These are phyloP conservation scores for Accipiter virgatus DNA, from an alignment of 2,113 vertebrate genomes.

Conservation along the genomic window DNA sequence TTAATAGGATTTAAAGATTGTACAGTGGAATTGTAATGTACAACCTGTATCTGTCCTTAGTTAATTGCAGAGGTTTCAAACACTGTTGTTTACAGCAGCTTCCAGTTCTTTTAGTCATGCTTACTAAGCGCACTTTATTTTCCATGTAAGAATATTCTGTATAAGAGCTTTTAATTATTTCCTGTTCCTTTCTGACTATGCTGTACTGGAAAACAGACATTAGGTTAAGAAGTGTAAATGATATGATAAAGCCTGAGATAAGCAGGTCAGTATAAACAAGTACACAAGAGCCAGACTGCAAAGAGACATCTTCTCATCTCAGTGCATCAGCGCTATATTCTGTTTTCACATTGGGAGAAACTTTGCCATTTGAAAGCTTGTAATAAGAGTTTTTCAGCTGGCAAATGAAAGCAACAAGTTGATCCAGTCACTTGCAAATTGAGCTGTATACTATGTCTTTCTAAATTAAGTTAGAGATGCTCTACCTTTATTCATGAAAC, in stretches of 20 bases:
- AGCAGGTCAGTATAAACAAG: neutral
- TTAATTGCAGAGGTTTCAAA: neutral
- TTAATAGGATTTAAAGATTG: neutral
- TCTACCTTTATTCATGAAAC: neutral
- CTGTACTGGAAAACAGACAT: neutral
- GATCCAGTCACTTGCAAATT: neutral
- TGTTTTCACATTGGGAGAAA: neutral
- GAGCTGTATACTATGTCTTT: neutral
- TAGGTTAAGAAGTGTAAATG: neutral
- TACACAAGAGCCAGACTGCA: neutral
- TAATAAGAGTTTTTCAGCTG: neutral
- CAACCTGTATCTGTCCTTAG: neutral
- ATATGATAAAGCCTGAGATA: neutral
- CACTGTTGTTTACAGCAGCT: neutral
- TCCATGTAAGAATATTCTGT: neutral
- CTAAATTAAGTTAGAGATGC: neutral
- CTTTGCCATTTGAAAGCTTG: neutral
- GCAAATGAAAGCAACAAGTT: neutral
- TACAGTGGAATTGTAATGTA: neutral
- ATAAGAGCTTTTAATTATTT: neutral
- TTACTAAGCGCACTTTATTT: neutral
- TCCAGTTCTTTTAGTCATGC: neutral
- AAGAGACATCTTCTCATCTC: neutral
- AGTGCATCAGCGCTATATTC: neutral
- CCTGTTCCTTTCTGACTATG: neutral